Base-by-base conservation (phyloP, 2,888 invertebrate species). In the Tridacna gigas region DNA sequence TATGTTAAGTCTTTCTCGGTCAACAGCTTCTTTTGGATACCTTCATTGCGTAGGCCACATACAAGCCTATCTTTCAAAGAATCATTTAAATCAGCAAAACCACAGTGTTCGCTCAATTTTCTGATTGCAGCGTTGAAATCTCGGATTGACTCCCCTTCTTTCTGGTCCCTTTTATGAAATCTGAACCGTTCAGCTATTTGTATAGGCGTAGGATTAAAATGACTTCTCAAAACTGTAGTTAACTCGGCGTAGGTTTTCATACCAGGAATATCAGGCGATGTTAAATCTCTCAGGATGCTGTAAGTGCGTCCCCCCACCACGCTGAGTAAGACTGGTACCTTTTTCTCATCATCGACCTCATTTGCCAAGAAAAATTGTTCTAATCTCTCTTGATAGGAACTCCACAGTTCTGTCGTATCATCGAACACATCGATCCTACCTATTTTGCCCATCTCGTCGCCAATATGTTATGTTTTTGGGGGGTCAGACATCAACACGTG, bases 1-100 rank as follows among this genome's bases (percentile, higher is more conserved):
- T n/a, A n/a, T n/a, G n/a, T n/a, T n/a, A n/a, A n/a, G n/a, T n/a
- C n/a, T n/a, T n/a, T n/a, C n/a, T n/a, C n/a, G n/a, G n/a, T n/a
- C n/a, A n/a, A 71, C 20, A 71, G 45, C 48, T 71, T 73, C 48
- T 48, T 73, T 22, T 73, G 56, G 18, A 82, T 84, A 11, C 66
- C 25, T 63, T 75, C 77, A 47, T 75, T 56, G 4, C 65, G 60
- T 22, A 86, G 47, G 20, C 84, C 74, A 75, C 81, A 77, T 9
- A 82, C 82, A 48, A 86, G 73, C 61, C 76, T 60, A 60, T 84
- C 81, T 20, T 80, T 51, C n/a, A 81, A 56, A n/a, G 79, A n/a
- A 47, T 82, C 65, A 26, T 65, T 9, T 7, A 73, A 28, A 15
- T 73, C 37, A 20, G 71, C 26, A 20, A 79, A 71, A 2, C 25